phyloP scores from a whole-genome alignment of 2,113 vertebrate genomes.

The Orcinus orca region DNA sequence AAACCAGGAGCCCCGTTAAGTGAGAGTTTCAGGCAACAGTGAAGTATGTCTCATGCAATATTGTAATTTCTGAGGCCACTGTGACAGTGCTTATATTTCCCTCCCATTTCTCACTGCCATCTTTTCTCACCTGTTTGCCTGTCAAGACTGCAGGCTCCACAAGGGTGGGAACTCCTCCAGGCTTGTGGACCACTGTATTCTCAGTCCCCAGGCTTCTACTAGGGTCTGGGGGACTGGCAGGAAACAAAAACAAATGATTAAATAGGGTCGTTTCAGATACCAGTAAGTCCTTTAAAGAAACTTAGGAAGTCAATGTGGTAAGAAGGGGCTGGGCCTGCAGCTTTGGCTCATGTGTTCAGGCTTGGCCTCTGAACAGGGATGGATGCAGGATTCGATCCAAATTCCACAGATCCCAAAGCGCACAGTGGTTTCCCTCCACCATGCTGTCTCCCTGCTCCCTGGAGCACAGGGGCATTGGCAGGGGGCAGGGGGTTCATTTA shows the following conservation, averaged over 20 bases:
- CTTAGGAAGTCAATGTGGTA: not conserved
- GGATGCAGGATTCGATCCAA: not conserved
- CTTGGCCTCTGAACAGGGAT: not conserved
- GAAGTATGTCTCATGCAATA: not conserved
- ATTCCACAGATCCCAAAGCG: not conserved
- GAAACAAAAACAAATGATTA: not conserved
- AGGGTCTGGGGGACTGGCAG: not conserved
- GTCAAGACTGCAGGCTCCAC: not conserved
- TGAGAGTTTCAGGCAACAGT: not conserved
- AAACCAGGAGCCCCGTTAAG: not conserved
- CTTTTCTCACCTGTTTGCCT: not conserved
- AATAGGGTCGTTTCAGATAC: not conserved
- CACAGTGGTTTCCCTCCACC: not conserved
- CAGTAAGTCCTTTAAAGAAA: not conserved
- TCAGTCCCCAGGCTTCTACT: not conserved
- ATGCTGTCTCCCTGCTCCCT: not conserved
- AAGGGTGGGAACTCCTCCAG: not conserved
- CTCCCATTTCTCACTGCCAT: accelerated
- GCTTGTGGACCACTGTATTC: not conserved
- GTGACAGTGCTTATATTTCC: not conserved
- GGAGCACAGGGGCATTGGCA: not conserved
- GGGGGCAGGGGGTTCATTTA: not conserved
- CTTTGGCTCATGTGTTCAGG: not conserved
- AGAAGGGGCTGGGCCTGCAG: not conserved
- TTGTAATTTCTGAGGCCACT: not conserved